Percentiles rank a stretch among this genome's conserved stretches.
Evolutionary conservation across 2,888 invertebrate species (phyloP).

Genomic region (Trichopoda pennipes): DNA sequence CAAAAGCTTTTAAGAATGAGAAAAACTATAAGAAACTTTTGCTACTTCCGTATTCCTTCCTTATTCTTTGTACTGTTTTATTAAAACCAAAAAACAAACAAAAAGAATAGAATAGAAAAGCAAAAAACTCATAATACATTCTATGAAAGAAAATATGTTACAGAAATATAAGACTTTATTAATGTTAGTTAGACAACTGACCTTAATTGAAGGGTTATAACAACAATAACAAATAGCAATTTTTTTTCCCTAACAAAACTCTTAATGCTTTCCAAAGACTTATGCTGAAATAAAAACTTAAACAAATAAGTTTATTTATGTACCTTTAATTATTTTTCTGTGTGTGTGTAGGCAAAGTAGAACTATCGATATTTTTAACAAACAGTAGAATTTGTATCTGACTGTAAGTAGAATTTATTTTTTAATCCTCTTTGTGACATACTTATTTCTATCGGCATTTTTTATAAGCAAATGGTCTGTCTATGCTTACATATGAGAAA

Average conservation of each 20-base stretch:
- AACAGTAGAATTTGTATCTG: neutral
- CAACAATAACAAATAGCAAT: neutral
- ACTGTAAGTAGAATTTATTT: neutral
- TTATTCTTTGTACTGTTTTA: neutral
- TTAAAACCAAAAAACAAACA: too few relatives aligned
- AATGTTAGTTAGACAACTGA: neutral
- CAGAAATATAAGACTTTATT: neutral
- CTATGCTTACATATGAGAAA: constrained; percentile 6
- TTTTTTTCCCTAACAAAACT: too few relatives aligned
- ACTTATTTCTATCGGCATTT: neutral
- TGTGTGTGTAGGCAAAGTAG: neutral
- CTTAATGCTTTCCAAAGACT: too few relatives aligned
- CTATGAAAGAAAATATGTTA: neutral
- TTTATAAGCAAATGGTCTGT: neutral
- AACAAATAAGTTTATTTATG: neutral
- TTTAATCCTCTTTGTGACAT: neutral
- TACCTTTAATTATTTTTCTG: neutral
- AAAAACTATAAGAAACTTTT: constrained; percentile 29
- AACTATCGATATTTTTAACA: neutral
- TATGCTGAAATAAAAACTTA: neutral
- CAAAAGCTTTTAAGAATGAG: neutral
- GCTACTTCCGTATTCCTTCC: constrained; percentile 34
- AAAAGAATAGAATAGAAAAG: neutral
- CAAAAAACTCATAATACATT: neutral
- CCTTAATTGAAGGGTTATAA: neutral